These are phyloP conservation scores for Dipodomys spectabilis DNA, from an alignment of 2,113 vertebrate genomes.

Conservation along the genomic window DNA sequence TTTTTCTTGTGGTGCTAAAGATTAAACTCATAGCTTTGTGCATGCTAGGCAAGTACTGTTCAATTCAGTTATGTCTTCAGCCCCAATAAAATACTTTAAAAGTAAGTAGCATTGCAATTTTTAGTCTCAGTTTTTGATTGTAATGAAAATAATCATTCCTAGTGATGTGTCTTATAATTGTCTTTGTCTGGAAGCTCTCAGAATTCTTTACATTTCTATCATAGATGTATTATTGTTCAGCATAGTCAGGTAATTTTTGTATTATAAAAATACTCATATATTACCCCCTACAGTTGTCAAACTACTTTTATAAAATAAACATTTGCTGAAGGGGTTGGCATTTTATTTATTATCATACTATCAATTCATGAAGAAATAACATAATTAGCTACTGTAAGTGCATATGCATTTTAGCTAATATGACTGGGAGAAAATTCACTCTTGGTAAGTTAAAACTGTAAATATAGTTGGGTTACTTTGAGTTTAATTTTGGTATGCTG, in stretches of 20 bases:
- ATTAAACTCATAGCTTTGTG: neutral
- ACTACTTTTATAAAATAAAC: constrained; percentile 34
- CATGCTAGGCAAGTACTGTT: neutral
- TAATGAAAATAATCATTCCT: neutral
- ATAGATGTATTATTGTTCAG: neutral
- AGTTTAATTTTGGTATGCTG: neutral
- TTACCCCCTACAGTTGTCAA: neutral
- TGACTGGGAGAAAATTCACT: neutral
- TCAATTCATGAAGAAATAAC: neutral
- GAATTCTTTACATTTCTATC: constrained; percentile 19
- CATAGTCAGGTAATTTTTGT: neutral
- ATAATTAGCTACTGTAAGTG: neutral
- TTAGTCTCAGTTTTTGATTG: constrained; percentile 3
- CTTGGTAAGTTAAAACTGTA: neutral
- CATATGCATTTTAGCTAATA: neutral
- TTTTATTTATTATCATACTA: neutral
- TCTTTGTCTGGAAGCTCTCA: constrained; percentile 27
- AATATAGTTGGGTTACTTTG: neutral
- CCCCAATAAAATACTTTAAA: neutral
- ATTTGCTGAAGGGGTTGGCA: neutral
- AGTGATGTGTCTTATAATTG: neutral
- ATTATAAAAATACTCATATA: neutral
- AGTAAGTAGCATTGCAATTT: neutral
- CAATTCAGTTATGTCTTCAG: neutral
- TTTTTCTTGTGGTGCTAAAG: no score